Evolutionary conservation across 2,113 vertebrate genomes (phyloP).

Genomic region (Cathartes aura): DNA sequence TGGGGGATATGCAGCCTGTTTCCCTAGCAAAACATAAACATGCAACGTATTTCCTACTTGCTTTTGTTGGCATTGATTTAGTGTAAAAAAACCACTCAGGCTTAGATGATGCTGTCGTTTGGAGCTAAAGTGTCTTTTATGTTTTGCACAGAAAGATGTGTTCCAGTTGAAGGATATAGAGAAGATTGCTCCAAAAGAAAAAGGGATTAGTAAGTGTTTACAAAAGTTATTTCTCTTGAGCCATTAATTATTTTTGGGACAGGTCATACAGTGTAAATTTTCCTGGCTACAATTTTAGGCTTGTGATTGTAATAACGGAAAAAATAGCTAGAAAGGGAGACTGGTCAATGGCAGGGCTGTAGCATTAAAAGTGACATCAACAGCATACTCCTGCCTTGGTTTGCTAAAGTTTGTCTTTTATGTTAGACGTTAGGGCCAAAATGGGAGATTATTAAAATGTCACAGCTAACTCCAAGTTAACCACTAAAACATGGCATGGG

Average conservation of each 20-base stretch:
- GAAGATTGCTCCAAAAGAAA: constrained; percentile 96
- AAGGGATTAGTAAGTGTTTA: constrained; percentile 93
- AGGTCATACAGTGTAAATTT: not conserved
- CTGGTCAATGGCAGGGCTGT: not conserved
- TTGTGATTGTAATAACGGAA: not conserved
- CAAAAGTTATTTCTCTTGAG: not conserved
- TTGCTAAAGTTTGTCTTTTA: not conserved
- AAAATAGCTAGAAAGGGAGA: not conserved
- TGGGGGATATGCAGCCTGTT: not conserved
- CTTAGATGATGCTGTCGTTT: not conserved
- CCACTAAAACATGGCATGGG: not conserved
- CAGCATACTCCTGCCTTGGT: not conserved
- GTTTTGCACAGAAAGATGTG: constrained; percentile 91
- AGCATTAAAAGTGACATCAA: not conserved
- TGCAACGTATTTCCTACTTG: not conserved
- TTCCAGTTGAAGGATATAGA: constrained; percentile 98
- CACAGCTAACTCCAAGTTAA: not conserved
- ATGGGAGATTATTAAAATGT: not conserved
- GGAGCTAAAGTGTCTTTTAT: not conserved
- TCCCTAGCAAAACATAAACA: not conserved
- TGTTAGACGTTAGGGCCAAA: not conserved
- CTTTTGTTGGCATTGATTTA: not conserved
- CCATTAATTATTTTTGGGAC: not conserved
- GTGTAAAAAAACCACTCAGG: not conserved
- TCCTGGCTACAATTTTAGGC: not conserved